A percentile compares a stretch with the other conserved stretches of the same genome.
Evolutionary conservation across 2,888 invertebrate genomes (phyloP).

Genomic region (Lochmaea crataegi): DNA sequence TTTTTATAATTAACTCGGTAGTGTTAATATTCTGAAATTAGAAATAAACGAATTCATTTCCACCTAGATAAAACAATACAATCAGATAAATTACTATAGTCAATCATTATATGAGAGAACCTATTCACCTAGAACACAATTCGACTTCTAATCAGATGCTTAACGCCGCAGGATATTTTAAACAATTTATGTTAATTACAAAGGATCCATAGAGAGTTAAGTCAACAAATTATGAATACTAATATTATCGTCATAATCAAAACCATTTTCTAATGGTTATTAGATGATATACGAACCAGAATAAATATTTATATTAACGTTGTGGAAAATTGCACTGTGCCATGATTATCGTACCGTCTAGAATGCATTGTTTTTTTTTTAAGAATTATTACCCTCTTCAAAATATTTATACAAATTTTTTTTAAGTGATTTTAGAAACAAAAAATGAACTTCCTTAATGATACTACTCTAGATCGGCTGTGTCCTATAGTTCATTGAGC

Average conservation of each 20-base stretch:
- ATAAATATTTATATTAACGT: not conserved
- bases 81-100: not conserved
- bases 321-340: no score
- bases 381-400: no score
- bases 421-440: no score
- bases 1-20: not conserved
- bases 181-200: conserved; percentile 3
- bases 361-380: no score
- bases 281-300: not conserved
- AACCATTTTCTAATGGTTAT: not conserved
- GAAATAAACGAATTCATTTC: no score
- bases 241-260: conserved; percentile 6
- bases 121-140: not conserved
- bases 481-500: no score
- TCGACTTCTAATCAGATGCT: not conserved
- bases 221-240: conserved; percentile 1
- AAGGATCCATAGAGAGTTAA: not conserved
- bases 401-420: no score
- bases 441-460: no score
- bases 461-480: no score
- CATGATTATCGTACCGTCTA: no score
- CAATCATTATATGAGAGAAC: not conserved
- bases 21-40: no score
- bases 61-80: not conserved
- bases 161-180: not conserved